Percentiles rank a stretch among this genome's conserved stretches.
Conservation (phyloP, 2,113 vertebrate genomes). For the Thinocorus orbignyianus region DNA sequence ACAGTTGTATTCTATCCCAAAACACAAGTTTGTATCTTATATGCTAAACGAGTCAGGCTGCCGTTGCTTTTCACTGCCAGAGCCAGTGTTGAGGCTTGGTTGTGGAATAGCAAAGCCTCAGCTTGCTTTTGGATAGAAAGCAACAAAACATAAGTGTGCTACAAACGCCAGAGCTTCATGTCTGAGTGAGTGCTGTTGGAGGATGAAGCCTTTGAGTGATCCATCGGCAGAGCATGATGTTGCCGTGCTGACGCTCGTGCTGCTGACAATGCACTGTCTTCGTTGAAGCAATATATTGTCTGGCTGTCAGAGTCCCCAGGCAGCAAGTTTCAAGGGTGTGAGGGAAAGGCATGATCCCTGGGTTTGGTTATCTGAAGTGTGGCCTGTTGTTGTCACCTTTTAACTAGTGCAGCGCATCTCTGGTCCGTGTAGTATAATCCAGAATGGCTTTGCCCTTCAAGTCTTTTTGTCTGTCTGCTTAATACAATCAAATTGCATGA, state of each 20-base stretch:
- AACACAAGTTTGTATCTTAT: not conserved
- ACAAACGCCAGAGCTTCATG: not conserved
- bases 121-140: not conserved
- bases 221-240: constrained; percentile 75
- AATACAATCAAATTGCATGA: not conserved
- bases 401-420: not conserved
- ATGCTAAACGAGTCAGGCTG: not conserved
- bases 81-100: not conserved
- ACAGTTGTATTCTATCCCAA: not conserved
- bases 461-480: not conserved
- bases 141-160: not conserved
- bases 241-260: constrained; percentile 71
- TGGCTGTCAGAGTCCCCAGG: not conserved
- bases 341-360: not conserved
- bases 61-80: not conserved
- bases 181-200: constrained; percentile 72
- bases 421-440: not conserved
- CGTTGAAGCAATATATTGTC: not conserved
- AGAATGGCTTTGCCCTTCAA: not conserved
- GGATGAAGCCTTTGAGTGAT: constrained; percentile 81
- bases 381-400: not conserved
- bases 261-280: constrained; percentile 72
- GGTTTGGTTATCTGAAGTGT: not conserved
- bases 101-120: not conserved
- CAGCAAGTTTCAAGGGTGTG: not conserved